Conservation (phyloP, 1,140 invertebrate genomes). For the Bombus ignitus region DNA sequence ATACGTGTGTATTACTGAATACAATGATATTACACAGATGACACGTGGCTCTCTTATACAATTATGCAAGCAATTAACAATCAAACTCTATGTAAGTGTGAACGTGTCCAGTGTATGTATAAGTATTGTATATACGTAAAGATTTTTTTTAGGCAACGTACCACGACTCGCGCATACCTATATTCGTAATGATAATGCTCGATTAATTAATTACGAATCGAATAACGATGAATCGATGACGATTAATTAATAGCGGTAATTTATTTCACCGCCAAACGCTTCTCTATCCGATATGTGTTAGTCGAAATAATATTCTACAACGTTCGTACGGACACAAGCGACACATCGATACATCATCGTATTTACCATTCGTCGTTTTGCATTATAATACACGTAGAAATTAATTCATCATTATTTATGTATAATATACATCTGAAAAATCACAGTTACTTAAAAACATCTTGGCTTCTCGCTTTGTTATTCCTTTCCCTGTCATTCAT, state of each 20-base stretch:
- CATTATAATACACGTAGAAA: conserved; percentile 75
- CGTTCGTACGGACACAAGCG: conserved; percentile 75
- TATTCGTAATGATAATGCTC: conserved; percentile 47
- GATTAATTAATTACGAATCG: conserved; percentile 40
- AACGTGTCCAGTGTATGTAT: not conserved
- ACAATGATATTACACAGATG: conserved; percentile 42
- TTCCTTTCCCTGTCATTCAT: not conserved
- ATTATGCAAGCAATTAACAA: conserved; percentile 57
- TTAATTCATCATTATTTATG: conserved; percentile 73
- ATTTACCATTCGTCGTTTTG: conserved; percentile 34
- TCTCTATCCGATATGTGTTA: conserved; percentile 77
- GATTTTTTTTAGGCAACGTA: conserved; percentile 44
- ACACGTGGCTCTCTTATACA: conserved; percentile 48
- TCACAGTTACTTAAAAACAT: conserved; percentile 80
- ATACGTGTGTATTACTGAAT: conserved; percentile 23
- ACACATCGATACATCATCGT: conserved; percentile 74
- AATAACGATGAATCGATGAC: conserved; percentile 34
- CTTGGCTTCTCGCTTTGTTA: conserved; percentile 39
- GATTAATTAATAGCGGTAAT: conserved; percentile 54
- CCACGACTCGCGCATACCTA: conserved; percentile 37
- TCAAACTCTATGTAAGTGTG: conserved; percentile 41
- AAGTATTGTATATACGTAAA: not conserved
- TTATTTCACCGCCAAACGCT: conserved; percentile 12
- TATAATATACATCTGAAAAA: conserved; percentile 78
- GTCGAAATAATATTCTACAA: conserved; percentile 71